These are phyloP conservation scores for Ptilonorhynchus violaceus DNA, from an alignment of 2,113 vertebrate genomes.

Conservation along the genomic window DNA sequence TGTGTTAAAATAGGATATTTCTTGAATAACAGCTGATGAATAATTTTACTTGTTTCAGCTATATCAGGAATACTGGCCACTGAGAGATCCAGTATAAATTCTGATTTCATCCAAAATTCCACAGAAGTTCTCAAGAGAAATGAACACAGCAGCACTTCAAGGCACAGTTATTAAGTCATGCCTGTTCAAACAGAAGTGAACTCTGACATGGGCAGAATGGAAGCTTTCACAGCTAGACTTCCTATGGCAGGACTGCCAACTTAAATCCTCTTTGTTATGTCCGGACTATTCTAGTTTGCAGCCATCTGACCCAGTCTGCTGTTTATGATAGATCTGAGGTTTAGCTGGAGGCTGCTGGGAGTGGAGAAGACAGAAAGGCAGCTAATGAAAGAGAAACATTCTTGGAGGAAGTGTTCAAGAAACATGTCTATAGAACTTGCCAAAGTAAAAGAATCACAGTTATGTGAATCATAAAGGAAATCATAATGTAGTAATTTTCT, in stretches of 20 bases:
- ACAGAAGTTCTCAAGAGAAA: neutral
- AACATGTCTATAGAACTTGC: neutral
- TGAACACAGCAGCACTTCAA: neutral
- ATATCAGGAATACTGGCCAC: neutral
- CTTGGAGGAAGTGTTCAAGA: neutral
- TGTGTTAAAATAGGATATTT: neutral
- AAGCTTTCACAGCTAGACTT: constrained; percentile 23
- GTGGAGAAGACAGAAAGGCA: neutral
- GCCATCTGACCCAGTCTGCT: neutral
- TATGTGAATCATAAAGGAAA: neutral
- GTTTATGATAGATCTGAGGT: neutral
- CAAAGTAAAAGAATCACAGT: neutral
- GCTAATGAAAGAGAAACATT: neutral
- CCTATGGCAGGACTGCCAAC: neutral
- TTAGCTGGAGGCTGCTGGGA: neutral
- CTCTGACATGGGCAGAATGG: constrained; percentile 14
- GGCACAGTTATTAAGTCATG: neutral
- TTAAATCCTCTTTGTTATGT: neutral
- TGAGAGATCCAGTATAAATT: neutral
- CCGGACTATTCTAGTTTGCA: neutral
- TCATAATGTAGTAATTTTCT: neutral
- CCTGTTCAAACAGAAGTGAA: constrained; percentile 33
- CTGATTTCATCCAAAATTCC: neutral
- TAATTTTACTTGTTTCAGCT: neutral
- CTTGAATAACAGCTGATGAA: neutral